Evolutionary conservation across 1,140 invertebrate species (phyloP), one percentile per base, ranked within the genome.

Genomic region (Melitaea cinxia): DNA sequence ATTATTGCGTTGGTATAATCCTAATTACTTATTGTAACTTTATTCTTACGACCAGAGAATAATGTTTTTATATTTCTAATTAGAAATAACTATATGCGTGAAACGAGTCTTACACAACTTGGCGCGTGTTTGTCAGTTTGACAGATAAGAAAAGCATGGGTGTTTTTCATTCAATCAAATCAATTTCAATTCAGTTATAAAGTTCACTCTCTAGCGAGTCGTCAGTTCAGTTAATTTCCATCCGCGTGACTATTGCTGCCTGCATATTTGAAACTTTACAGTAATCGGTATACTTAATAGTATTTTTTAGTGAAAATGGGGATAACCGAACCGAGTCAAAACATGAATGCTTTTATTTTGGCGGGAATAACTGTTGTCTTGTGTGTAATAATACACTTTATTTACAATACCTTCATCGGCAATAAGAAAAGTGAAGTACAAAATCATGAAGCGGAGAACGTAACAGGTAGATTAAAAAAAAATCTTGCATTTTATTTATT

Each of bases 231-330:
- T 76, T 72, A 78, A 69, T 77, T 79, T 81, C 68, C 72, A 66
- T 78, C 77, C 82, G 88, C 82, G 85, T 86, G 85, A 86, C 78
- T 73, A 77, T 77, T 61, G 23, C 42, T 23, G 42, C 23, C 42
- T 21, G 67, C n/a, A n/a, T 62, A 61, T 64, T 75, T 58, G 45
- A 24, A 50, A 63, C 33, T 64, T 57, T 21, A 57, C 33, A 65
- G 28, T 33, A 55, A 61, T 70, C 49, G 57, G 62, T 66, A 30
- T 37, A 54, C 59, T 70, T 52, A 70, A 70, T 58, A 61, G 67
- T 23, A 73, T 75, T 82, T 78, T 70, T 89, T 66, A 78, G 83
- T 90, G 83, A 88, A 85, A 87, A 86, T 86, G 82, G 79, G 77
- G 64, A 79, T 84, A 63, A 61, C 76, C 68, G 68, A 79, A 74